Evolutionary conservation across 2,113 vertebrate genomes (phyloP).

Genomic region (Notarius quadriscutis): DNA sequence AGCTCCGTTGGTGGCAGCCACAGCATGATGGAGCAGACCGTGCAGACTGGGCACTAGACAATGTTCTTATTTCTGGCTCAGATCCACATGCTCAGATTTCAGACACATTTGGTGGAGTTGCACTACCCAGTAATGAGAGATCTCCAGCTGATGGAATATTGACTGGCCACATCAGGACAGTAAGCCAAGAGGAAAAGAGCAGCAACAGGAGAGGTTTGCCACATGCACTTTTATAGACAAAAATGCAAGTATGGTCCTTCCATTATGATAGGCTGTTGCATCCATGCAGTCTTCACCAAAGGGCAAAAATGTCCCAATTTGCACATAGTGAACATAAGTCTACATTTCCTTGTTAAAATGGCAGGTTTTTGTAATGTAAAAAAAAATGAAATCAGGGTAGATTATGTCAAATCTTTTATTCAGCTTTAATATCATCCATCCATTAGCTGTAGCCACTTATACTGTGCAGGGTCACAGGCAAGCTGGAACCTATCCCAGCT

Average conservation of each 20-base stretch:
- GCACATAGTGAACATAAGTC: background rate
- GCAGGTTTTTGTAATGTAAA: background rate
- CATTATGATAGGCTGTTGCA: background rate
- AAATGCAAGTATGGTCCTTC: background rate
- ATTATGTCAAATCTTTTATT: background rate
- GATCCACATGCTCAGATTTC: constrained; percentile 89
- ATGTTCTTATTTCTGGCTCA: constrained; percentile 90
- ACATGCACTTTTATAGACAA: background rate
- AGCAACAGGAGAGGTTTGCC: constrained; percentile 61
- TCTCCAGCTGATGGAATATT: constrained; percentile 83
- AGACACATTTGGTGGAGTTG: constrained; percentile 90
- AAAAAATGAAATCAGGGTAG: background rate
- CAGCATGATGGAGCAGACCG: constrained; percentile 90
- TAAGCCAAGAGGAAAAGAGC: constrained; percentile 72
- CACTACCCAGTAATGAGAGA: constrained; percentile 88
- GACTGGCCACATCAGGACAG: constrained; percentile 74
- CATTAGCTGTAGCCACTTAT: no score
- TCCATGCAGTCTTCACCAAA: background rate
- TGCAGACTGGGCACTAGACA: constrained; percentile 96
- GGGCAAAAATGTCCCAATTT: background rate
- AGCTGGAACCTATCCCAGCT: no score
- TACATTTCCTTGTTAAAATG: background rate
- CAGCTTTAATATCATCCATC: background rate
- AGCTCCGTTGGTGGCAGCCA: constrained; percentile 98
- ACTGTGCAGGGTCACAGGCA: no score